Conservation (phyloP, 2,888 invertebrate genomes). For the Athrips mouffetella region DNA sequence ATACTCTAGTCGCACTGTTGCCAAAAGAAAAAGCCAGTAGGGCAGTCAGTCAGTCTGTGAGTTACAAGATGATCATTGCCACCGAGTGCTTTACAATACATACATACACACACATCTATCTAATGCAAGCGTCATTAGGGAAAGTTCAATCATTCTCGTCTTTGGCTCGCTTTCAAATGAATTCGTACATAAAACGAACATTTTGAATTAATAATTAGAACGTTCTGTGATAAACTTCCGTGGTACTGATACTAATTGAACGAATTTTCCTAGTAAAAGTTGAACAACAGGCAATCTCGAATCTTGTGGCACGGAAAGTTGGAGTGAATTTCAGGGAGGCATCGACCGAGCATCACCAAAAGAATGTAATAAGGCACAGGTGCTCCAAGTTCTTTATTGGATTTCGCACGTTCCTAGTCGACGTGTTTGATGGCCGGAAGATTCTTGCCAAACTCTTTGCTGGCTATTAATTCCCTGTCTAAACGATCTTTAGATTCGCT, state of each 20-base stretch:
- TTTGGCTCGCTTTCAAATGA: slow-evolving; percentile 5
- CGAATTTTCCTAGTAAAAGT: slow-evolving; percentile 70
- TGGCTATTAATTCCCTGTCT: slow-evolving; percentile 59
- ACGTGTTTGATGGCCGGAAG: slow-evolving; percentile 74
- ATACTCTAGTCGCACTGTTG: slow-evolving; percentile 4
- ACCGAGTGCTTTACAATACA: not conserved
- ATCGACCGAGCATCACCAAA: slow-evolving; percentile 61
- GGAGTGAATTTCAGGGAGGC: slow-evolving; percentile 57
- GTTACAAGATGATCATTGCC: slow-evolving; percentile 1
- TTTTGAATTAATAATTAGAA: slow-evolving; percentile 44
- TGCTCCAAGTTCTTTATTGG: slow-evolving; percentile 75
- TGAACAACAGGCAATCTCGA: slow-evolving; percentile 69
- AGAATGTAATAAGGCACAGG: slow-evolving; percentile 78
- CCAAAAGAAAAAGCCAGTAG: slow-evolving; percentile 13
- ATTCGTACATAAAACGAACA: not conserved
- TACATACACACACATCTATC: not conserved
- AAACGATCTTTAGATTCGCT: slow-evolving; percentile 42
- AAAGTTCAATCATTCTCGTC: slow-evolving; percentile 22
- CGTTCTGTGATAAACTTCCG: slow-evolving; percentile 33
- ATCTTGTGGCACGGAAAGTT: slow-evolving; percentile 69
- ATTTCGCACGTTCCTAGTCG: slow-evolving; percentile 72
- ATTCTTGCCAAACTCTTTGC: slow-evolving; percentile 72
- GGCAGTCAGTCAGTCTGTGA: slow-evolving; percentile 9
- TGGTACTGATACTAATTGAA: slow-evolving; percentile 63
- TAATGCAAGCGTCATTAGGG: slow-evolving; percentile 19